Evolutionary conservation across 2,797 vertebrate species (phyloP).

Genomic region (Loriculus beryllinus): DNA sequence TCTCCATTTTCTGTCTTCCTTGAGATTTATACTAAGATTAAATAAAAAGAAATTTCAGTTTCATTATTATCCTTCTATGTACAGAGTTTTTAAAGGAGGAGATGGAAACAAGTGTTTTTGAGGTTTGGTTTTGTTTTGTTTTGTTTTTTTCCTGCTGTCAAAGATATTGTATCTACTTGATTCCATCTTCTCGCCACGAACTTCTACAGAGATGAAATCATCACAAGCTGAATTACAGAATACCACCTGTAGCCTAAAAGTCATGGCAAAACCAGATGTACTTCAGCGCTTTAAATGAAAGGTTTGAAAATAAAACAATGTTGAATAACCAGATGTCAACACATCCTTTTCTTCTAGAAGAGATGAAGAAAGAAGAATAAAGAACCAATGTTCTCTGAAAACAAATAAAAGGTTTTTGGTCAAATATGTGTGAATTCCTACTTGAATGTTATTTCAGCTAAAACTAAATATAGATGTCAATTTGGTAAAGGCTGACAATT

Average conservation of each 20-base stretch:
- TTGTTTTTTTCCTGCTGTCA: neutral
- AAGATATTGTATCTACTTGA: rapidly evolving
- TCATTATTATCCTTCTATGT: neutral
- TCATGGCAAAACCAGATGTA: neutral
- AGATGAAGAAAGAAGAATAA: neutral
- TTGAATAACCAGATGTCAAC: neutral
- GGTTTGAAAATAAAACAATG: neutral
- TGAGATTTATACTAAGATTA: neutral
- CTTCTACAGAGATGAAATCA: neutral
- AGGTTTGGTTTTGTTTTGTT: rapidly evolving
- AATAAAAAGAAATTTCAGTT: neutral
- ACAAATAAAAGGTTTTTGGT: neutral
- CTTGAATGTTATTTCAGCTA: neutral
- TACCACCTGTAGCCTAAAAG: neutral
- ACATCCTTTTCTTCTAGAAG: neutral
- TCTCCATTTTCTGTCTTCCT: neutral
- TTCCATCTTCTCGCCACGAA: neutral
- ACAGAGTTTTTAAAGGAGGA: neutral
- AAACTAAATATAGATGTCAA: neutral
- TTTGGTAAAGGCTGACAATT: neutral
- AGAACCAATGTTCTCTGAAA: neutral
- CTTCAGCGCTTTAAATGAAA: neutral
- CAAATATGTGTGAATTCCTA: neutral
- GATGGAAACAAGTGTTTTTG: neutral
- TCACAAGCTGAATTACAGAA: neutral